Conservation (phyloP, 2,113 vertebrate species). For the Potamarius usumacintae region DNA sequence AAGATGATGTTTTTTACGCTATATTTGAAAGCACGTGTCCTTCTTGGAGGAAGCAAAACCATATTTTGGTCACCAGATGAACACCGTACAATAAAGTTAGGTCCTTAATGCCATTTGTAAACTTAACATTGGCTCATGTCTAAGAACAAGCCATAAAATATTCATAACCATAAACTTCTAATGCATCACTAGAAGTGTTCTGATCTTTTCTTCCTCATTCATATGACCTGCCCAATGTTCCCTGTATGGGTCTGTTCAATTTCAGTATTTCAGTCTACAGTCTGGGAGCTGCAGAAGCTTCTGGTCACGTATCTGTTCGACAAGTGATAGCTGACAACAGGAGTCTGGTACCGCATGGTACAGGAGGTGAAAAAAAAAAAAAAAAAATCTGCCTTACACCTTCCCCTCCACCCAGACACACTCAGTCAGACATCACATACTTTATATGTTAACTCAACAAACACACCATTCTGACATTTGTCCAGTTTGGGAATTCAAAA, state of each 20-base stretch:
- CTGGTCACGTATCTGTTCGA: conserved; percentile 49
- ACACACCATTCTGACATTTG: not conserved
- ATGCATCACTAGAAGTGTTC: not conserved
- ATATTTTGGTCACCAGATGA: not conserved
- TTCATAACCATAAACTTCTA: not conserved
- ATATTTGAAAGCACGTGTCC: not conserved
- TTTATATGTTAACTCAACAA: not conserved
- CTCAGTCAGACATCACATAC: not conserved
- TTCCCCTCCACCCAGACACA: conserved; percentile 2
- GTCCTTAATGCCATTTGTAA: not conserved
- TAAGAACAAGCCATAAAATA: not conserved
- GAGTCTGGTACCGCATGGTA: conserved; percentile 46
- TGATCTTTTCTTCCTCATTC: not conserved
- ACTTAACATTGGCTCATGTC: not conserved
- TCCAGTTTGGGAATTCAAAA: not conserved
- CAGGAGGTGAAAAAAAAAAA: not conserved
- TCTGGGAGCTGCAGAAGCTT: conserved; percentile 21
- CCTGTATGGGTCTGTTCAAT: not conserved
- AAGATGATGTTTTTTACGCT: not conserved
- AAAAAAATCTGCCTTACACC: not conserved
- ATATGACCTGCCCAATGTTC: not conserved
- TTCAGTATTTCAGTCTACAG: conserved; percentile 56
- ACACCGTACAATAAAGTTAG: not conserved
- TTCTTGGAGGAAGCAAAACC: not conserved
- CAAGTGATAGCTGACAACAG: conserved; percentile 43